These are phyloP conservation scores for Schizopygopsis pylzovi DNA, from an alignment of 2,797 vertebrate genomes.

Conservation along the genomic window DNA sequence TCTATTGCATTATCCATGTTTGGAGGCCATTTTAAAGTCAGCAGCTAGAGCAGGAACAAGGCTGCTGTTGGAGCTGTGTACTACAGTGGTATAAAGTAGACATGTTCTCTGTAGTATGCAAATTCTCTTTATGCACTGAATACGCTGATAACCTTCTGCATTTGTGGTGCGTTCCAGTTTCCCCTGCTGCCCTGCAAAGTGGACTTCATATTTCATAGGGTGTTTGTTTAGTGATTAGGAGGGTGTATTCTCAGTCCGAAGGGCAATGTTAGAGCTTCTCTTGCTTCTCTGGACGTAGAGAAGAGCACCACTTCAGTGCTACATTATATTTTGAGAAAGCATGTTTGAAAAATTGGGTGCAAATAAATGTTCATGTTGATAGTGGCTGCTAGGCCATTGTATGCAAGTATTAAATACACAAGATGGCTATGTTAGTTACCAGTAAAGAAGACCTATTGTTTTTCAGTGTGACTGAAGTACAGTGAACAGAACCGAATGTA, in stretches of 20 bases:
- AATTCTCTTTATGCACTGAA: background rate
- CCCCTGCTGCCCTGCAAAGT: background rate
- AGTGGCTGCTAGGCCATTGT: background rate
- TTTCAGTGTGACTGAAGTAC: background rate
- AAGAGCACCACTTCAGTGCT: background rate
- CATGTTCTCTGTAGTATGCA: background rate
- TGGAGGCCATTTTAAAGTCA: conserved; percentile 77
- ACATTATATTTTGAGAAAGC: background rate
- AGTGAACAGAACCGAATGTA: background rate
- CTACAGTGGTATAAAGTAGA: background rate
- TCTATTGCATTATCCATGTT: conserved; percentile 20
- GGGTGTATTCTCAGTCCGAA: conserved; percentile 4
- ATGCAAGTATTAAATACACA: background rate
- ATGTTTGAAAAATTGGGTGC: too few species aligned
- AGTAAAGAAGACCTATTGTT: background rate
- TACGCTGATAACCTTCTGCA: background rate
- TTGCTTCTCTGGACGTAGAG: background rate
- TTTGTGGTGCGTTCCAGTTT: background rate
- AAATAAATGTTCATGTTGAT: background rate
- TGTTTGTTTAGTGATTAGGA: conserved; percentile 14
- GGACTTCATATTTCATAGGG: background rate
- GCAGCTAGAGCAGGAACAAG: conserved; percentile 68
- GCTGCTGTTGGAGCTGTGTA: background rate
- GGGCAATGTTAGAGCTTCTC: background rate
- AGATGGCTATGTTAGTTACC: background rate